Percentiles rank a stretch among this genome's conserved stretches.
Evolutionary conservation across 2,797 vertebrate species (phyloP).

Genomic region (Chiloscyllium punctatum): DNA sequence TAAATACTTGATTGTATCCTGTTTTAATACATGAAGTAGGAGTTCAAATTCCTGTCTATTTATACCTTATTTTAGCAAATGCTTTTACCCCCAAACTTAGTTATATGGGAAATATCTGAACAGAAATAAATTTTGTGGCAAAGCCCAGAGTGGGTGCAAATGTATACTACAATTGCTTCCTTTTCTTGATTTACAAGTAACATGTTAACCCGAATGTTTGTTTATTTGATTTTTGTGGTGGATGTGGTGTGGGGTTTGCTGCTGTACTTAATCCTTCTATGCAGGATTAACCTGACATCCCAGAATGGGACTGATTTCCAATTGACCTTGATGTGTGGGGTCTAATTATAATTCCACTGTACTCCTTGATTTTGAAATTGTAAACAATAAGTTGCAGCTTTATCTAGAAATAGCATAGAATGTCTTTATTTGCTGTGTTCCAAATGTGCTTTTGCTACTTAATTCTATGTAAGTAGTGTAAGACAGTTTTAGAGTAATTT

Average conservation of each 20-base stretch:
- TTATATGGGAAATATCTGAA: background rate
- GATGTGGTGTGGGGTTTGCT: background rate
- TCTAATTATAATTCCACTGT: background rate
- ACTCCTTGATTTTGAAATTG: background rate
- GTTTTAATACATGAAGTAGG: background rate
- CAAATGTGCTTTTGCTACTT: background rate
- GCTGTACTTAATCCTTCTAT: background rate
- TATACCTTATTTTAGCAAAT: background rate
- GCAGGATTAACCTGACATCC: background rate
- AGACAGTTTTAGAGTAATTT: background rate
- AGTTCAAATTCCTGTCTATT: background rate
- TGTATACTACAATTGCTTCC: background rate
- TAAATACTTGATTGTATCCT: background rate
- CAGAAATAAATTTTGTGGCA: background rate
- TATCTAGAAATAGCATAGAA: background rate
- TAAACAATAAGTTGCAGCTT: background rate
- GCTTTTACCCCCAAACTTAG: background rate
- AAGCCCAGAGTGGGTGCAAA: background rate
- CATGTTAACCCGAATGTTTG: background rate
- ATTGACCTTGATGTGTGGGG: background rate
- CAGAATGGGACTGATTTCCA: background rate
- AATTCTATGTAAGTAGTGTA: background rate
- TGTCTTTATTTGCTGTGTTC: background rate
- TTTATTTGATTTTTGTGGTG: background rate
- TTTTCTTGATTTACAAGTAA: background rate